A percentile compares a stretch with the other conserved stretches of the same genome.
phyloP scores from a whole-genome alignment of 2,888 invertebrate species.

The Thyatira batis region DNA sequence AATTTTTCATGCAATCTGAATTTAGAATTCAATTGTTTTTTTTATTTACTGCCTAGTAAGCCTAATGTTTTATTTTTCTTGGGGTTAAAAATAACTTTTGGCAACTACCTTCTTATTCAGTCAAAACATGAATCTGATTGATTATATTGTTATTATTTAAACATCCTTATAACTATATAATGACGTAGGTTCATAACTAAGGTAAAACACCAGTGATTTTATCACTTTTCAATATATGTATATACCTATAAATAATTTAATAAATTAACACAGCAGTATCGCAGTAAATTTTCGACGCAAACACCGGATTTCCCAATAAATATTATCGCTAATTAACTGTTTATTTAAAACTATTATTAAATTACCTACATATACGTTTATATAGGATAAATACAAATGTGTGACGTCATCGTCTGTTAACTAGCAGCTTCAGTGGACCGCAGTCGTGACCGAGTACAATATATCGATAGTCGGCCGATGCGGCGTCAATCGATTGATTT shows the following conservation, averaged over 20 bases:
- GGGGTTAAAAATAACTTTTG: too few species aligned
- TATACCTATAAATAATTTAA: neutral
- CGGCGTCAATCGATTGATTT: constrained; percentile 49
- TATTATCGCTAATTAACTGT: constrained; percentile 13
- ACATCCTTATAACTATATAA: too few species aligned
- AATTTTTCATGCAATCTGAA: too few species aligned
- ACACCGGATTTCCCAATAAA: neutral
- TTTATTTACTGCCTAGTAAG: too few species aligned
- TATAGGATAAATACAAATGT: constrained; percentile 3
- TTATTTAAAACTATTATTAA: constrained; percentile 9
- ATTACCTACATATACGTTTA: neutral
- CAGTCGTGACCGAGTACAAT: constrained; percentile 31
- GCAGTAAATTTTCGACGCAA: neutral
- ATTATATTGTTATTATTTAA: too few species aligned
- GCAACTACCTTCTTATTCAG: too few species aligned
- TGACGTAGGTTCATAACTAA: too few species aligned
- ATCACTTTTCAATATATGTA: too few species aligned
- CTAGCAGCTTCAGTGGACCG: constrained; percentile 43
- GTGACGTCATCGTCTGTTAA: constrained; percentile 22
- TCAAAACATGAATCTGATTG: too few species aligned
- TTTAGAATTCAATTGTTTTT: neutral
- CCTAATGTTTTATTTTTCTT: too few species aligned
- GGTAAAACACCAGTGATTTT: too few species aligned
- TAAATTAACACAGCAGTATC: too few species aligned
- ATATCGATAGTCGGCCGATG: constrained; percentile 24